Percentiles rank a stretch among this genome's conserved stretches.
phyloP scores from a whole-genome alignment of 2,113 vertebrate species.

The Pelecanoides urinatrix region DNA sequence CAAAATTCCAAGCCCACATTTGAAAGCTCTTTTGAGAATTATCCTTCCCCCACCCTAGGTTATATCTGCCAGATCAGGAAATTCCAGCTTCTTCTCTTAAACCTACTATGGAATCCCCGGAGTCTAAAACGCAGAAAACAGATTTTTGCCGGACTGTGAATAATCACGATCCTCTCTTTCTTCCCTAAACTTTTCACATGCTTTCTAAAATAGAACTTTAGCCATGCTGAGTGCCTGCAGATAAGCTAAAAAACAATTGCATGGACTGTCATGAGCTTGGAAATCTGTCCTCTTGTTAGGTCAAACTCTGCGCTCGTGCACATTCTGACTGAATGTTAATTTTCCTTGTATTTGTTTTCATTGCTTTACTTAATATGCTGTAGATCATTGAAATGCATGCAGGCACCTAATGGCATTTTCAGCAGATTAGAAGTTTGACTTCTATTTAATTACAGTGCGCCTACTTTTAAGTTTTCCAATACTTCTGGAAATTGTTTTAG shows the following conservation, averaged over 20 bases:
- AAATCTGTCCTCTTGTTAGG: not conserved
- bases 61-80: constrained; percentile 46
- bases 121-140: not conserved
- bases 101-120: constrained; percentile 7
- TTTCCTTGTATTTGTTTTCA: not conserved
- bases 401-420: not conserved
- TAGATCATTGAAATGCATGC: not conserved
- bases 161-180: not conserved
- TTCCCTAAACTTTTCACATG: not conserved
- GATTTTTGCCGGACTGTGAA: not conserved
- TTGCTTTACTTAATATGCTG: not conserved
- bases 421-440: not conserved
- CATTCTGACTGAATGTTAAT: not conserved
- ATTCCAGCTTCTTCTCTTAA: constrained; percentile 44
- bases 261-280: not conserved
- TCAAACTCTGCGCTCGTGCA: not conserved
- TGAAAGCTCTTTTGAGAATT: constrained; percentile 44
- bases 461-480: not conserved
- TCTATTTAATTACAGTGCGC: not conserved
- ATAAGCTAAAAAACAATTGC: not conserved
- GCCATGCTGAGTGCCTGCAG: not conserved
- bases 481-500: not conserved
- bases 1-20: constrained; percentile 9
- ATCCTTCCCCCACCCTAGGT: not conserved
- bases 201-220: constrained; percentile 8